Evolutionary conservation across 1,140 invertebrate genomes (phyloP).

Genomic region (Drosophila grimshawi): DNA sequence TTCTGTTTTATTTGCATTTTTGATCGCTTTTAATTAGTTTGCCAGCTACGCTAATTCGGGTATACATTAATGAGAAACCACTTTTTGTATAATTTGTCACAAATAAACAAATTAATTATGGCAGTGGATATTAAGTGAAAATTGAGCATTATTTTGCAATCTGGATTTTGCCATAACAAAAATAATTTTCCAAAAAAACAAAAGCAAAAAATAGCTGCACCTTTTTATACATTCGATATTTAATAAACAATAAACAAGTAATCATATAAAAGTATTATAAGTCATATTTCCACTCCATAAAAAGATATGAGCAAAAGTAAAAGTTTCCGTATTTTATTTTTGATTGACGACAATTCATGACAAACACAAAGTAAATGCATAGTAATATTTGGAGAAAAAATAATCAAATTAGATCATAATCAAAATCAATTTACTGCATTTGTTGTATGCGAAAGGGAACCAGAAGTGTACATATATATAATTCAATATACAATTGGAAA

Average conservation of each 20-base stretch:
- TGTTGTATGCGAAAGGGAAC: background rate
- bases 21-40: constrained; percentile 3
- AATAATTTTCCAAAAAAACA: too few relatives aligned
- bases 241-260: too few relatives aligned
- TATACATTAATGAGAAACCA: constrained; percentile 5
- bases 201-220: too few relatives aligned
- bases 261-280: too few relatives aligned
- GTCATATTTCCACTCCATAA: too few relatives aligned
- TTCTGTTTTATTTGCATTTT: constrained; percentile 5
- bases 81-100: background rate
- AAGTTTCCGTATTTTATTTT: too few relatives aligned
- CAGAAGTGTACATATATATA: constrained; percentile 18
- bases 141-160: too few relatives aligned
- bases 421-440: background rate
- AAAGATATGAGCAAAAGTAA: too few relatives aligned
- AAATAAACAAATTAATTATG: background rate
- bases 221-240: too few relatives aligned
- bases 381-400: background rate
- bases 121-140: background rate
- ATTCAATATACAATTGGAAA: constrained; percentile 38
- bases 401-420: background rate
- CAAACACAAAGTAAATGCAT: too few relatives aligned
- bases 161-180: too few relatives aligned
- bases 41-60: constrained; percentile 12
- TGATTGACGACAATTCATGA: too few relatives aligned